These are phyloP conservation scores for Rhynchonycteris naso DNA, from an alignment of 2,797 vertebrate species.

Conservation along the genomic window DNA sequence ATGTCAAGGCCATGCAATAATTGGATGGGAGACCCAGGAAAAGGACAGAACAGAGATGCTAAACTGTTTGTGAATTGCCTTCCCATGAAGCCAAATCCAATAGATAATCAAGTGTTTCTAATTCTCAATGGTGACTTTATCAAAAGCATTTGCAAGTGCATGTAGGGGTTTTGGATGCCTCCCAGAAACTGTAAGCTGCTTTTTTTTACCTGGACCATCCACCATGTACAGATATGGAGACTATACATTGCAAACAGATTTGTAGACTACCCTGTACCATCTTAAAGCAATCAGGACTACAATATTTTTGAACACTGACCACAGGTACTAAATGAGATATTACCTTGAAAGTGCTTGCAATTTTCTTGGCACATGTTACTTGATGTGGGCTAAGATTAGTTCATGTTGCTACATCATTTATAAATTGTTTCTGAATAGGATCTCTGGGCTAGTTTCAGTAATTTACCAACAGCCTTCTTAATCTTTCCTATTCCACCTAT, in stretches of 20 bases:
- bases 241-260: background rate
- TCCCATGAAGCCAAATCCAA: constrained; percentile 36
- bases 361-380: background rate
- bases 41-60: constrained; percentile 37
- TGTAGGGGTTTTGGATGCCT: background rate
- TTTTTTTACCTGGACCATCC: background rate
- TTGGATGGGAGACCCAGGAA: background rate
- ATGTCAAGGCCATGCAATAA: background rate
- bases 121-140: background rate
- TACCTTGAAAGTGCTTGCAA: background rate
- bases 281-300: background rate
- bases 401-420: background rate
- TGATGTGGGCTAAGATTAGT: background rate
- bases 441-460: background rate
- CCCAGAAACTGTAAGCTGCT: background rate
- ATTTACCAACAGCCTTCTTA: constrained; percentile 43
- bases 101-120: constrained; percentile 32
- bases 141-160: constrained; percentile 37
- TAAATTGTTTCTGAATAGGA: background rate
- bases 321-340: background rate
- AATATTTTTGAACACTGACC: background rate
- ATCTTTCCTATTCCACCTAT: background rate
- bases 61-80: constrained; percentile 42
- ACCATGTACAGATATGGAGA: background rate
- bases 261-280: background rate